These are phyloP conservation scores for Hydrophis major DNA, from an alignment of 2,797 vertebrate genomes.

Conservation along the genomic window DNA sequence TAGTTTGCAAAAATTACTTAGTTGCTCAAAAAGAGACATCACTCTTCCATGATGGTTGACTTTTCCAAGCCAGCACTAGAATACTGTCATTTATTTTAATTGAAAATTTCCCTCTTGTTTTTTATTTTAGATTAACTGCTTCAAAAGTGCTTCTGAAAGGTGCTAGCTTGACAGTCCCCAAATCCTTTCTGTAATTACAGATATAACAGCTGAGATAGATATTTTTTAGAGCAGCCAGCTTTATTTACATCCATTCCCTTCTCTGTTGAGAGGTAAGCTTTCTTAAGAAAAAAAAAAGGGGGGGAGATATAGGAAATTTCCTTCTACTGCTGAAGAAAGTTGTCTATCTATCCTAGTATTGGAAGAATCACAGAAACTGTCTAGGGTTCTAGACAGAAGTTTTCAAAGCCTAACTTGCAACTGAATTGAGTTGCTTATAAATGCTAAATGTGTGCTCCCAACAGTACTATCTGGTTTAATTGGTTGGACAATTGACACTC, in stretches of 20 bases:
- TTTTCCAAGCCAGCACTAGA: conserved; percentile 20
- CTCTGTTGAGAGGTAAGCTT: neutral
- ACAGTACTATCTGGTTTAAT: neutral
- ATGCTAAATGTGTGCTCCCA: neutral
- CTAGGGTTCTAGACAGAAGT: neutral
- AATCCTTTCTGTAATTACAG: neutral
- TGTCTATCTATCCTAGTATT: neutral
- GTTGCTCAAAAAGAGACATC: conserved; percentile 18
- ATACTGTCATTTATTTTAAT: conserved; percentile 19
- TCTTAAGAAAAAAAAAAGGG: neutral
- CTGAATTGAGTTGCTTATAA: neutral
- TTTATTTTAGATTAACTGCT: conserved; percentile 13
- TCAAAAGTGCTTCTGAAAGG: conserved; percentile 14
- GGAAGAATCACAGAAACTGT: neutral
- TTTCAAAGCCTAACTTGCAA: neutral
- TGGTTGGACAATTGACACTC: neutral
- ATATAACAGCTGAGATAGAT: neutral
- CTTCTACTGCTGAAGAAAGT: neutral
- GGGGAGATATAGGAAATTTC: neutral
- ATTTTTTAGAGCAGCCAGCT: neutral
- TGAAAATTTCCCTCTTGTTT: conserved; percentile 10
- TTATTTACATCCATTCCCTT: neutral
- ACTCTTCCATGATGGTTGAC: conserved; percentile 7
- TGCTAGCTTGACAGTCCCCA: neutral
- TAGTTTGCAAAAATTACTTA: conserved; percentile 31